phyloP scores from a whole-genome alignment of 2,888 invertebrate genomes.

The Brachyptera putata region DNA sequence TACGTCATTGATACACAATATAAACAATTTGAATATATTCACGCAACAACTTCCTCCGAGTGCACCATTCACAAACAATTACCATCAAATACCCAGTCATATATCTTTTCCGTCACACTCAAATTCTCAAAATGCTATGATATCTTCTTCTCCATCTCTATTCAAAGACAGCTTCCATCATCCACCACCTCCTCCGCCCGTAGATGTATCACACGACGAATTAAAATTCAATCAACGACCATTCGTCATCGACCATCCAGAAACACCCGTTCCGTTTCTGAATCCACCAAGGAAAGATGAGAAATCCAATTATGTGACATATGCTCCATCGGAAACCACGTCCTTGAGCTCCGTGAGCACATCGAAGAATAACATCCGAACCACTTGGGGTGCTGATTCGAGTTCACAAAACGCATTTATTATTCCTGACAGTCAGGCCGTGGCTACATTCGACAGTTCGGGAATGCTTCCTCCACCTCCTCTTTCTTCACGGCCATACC shows the following conservation, averaged over 20 bases:
- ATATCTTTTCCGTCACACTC: conserved; percentile 22
- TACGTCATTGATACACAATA: conserved; percentile 28
- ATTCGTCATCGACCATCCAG: neutral
- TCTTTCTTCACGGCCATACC: neutral
- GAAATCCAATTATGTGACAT: conserved; percentile 5
- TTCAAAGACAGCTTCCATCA: conserved; percentile 19
- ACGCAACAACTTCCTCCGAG: conserved; percentile 13
- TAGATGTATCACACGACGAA: neutral
- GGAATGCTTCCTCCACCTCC: conserved; percentile 33
- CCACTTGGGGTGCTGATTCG: conserved; percentile 6
- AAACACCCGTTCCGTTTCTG: conserved; percentile 22
- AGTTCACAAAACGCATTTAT: conserved; percentile 10
- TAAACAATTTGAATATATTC: conserved; percentile 25
- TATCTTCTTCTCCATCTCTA: conserved; percentile 2
- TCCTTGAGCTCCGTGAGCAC: conserved; percentile 7
- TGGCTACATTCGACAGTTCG: conserved; percentile 16
- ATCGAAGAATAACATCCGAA: neutral
- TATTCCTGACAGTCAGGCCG: conserved; percentile 27
- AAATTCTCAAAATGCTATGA: neutral
- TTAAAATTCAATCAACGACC: conserved; percentile 1
- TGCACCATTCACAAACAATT: conserved; percentile 4
- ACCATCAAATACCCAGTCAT: neutral
- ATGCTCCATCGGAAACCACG: neutral
- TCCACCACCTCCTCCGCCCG: conserved; percentile 16
- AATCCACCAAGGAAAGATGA: conserved; percentile 16